Base-by-base conservation (phyloP, 2,113 vertebrate genomes). In the Pteropus alecto region DNA sequence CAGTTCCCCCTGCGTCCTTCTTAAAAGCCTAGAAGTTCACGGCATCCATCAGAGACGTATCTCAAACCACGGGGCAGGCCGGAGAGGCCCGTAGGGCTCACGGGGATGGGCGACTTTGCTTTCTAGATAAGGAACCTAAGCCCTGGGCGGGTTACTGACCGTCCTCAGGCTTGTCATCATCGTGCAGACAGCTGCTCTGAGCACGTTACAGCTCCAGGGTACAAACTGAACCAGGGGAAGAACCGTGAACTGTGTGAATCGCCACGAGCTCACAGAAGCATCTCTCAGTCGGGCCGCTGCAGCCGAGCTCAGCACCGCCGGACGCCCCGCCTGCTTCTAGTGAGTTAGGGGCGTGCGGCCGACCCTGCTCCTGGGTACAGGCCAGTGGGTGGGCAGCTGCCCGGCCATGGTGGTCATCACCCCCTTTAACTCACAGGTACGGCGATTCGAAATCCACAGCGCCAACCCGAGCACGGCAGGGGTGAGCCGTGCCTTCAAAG, bases 171-270 rank as follows among this genome's bases (percentile, higher is more conserved):
- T 4, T 3, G 1, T 2, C 7, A 58, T 2, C 7, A 58, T 26
- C n/a, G 26, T 11, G 46, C 46, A 63, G 71, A 41, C 54, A 33
- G 51, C 61, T 48, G 43, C 83, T 13, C 0, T 5, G 54, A 60
- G 58, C 2, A 6, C 9, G 3, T 28, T 7, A 73, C 8, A 41
- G 65, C 28, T 35, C 19, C 8, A 3, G 58, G 41, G 38, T 13
- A 21, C 0, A 21, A n/a, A 54, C 70, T 12, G 2, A 43, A 26
- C 5, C 1, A 2, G 24, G 33, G 54, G 4, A 14, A 22, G 65
- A 35, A 24, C 0, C 0, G 21, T 4, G 26, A 48, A 1, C 16
- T 6, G 4, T 15, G 0, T 3, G 63, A 54, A 41, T 30, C 2
- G 11, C 19, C 54, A 6, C 33, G 14, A 22, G 56, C 46, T 6